Base-by-base conservation (phyloP, 1,140 invertebrate genomes). In the Meloidogyne chitwoodi region DNA sequence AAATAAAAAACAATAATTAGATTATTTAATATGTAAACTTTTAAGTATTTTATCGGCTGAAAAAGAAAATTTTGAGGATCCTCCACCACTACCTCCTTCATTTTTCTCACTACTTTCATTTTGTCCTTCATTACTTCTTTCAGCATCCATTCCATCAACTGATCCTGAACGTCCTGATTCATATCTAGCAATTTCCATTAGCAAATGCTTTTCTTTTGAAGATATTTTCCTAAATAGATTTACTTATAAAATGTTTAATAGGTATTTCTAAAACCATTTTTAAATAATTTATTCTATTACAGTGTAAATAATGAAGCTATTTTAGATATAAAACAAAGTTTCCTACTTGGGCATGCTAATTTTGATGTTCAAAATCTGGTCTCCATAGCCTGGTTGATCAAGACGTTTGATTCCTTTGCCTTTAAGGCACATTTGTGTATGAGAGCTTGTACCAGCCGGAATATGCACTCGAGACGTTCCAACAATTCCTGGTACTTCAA, bases 311-410 rank as follows among this genome's bases (percentile, higher is more conserved):
- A n/a, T n/a, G n/a, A n/a, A n/a, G n/a, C n/a, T n/a, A n/a, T n/a
- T n/a, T n/a, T n/a, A n/a, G n/a, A n/a, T n/a, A n/a, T n/a, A n/a
- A n/a, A n/a, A n/a, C n/a, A 56, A 22, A 8, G 5, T 56, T 22
- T 19, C 77, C 67, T 87, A 91, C 90, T 83, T 84, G 27, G 91
- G 90, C 63, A 90, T 86, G 82, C 91, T 90, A 81, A 99, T 93
- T 89, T 95, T 98, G 11, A 99, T 90, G 84, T 94, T 92, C 12
- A 99, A 91, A 87, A 98, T 98, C 89, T 99, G 97, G 89, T 99
- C 96, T 0, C 97, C 97, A 83, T 93, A 91, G 1, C 95, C 95
- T 80, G 92, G 91, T 6, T 92, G 91, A 84, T 94, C 93, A 0
- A 98, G 91, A 81, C 93, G 91, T 86, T 94, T 95, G 84, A 99